Evolutionary conservation across 2,888 invertebrate species (phyloP).

Genomic region (Leptodirus hochenwartii): DNA sequence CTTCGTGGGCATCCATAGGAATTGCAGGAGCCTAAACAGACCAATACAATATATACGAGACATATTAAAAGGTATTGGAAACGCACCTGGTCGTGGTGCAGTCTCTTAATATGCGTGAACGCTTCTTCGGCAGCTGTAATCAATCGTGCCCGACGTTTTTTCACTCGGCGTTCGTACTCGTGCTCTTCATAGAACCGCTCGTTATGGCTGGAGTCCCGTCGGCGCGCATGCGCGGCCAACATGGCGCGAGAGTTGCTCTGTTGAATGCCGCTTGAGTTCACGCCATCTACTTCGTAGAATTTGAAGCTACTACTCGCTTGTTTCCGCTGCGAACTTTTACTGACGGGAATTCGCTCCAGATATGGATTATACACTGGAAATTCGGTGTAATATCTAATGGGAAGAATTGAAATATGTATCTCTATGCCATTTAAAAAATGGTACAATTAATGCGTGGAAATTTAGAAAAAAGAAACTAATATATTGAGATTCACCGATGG

Average conservation of each 20-base stretch:
- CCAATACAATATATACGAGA: neutral
- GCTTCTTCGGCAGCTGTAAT: constrained; percentile 94
- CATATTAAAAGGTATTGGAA: too few relatives aligned
- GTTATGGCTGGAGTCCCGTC: constrained; percentile 86
- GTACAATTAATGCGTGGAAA: too few relatives aligned
- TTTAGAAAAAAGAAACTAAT: too few relatives aligned
- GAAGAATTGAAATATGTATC: too few relatives aligned
- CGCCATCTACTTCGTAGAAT: constrained; percentile 88
- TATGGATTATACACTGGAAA: constrained; percentile 96
- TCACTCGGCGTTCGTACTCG: constrained; percentile 83
- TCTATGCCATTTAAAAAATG: too few relatives aligned
- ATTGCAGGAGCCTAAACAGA: constrained; percentile 47
- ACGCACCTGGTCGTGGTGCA: constrained; percentile 49
- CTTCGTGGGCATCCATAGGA: constrained; percentile 86
- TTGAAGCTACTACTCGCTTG: constrained; percentile 76
- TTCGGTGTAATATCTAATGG: constrained; percentile 94
- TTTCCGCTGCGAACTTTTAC: constrained; percentile 63
- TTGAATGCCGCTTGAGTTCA: constrained; percentile 39
- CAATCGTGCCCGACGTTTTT: constrained; percentile 76
- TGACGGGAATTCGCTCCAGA: constrained; percentile 75
- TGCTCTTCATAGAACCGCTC: constrained; percentile 97
- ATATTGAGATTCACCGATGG: too few relatives aligned
- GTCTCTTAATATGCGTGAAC: constrained; percentile 87
- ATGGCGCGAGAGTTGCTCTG: constrained; percentile 53
- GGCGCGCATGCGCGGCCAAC: constrained; percentile 57